Evolutionary conservation across 2,113 vertebrate species (phyloP).

Genomic region (Catharus fuscescens): DNA sequence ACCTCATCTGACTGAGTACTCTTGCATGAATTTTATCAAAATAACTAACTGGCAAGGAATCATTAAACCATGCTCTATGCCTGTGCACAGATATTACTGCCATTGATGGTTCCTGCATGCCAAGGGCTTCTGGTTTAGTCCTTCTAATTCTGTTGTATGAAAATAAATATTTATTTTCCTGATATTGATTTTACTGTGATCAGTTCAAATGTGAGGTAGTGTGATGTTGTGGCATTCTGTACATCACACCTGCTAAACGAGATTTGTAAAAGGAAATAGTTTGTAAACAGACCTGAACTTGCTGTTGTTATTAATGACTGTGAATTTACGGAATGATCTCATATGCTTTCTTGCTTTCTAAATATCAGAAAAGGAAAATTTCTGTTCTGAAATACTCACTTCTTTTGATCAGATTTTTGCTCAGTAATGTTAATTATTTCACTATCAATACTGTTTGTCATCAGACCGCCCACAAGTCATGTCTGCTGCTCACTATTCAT

Average conservation of each 20-base stretch:
- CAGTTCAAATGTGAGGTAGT: neutral
- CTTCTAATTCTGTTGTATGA: neutral
- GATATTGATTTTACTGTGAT: neutral
- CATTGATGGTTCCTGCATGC: neutral
- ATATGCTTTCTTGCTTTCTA: neutral
- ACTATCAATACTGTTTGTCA: neutral
- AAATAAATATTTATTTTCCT: neutral
- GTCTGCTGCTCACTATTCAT: neutral
- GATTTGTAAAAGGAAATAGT: neutral
- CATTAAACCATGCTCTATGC: neutral
- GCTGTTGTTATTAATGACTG: neutral
- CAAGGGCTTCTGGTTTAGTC: neutral
- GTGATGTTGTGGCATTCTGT: neutral
- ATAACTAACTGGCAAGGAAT: neutral
- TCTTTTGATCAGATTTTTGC: neutral
- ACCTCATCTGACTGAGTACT: neutral
- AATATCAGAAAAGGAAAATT: neutral
- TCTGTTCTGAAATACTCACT: neutral
- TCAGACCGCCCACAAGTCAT: neutral
- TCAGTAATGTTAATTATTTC: neutral
- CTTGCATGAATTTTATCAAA: neutral
- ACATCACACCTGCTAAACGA: neutral
- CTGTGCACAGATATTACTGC: no score
- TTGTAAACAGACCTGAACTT: neutral
- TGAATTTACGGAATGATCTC: neutral